Conservation (phyloP, 2,888 invertebrate species). For the Ommatoiulus sabulosus region DNA sequence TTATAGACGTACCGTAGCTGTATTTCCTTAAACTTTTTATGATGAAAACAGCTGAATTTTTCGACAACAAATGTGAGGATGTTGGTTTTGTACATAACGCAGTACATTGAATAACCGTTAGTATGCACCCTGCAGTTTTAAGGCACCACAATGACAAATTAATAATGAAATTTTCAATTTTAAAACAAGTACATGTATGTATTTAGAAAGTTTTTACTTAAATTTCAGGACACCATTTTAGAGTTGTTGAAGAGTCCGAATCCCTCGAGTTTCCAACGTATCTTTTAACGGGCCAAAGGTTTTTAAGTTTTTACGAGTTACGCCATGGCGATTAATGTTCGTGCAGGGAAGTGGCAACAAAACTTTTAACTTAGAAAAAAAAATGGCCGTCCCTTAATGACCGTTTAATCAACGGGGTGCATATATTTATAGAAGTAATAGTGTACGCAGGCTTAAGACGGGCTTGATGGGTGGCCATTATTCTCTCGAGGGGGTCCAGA, state of each 20-base stretch:
- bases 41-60: too few species aligned
- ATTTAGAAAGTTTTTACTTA: not conserved
- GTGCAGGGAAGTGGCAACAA: not conserved
- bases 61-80: too few species aligned
- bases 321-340: conserved; percentile 24
- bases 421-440: not conserved
- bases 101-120: too few species aligned
- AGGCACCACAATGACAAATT: not conserved
- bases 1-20: too few species aligned
- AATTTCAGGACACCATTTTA: not conserved
- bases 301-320: not conserved
- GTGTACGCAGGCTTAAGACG: not conserved
- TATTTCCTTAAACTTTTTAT: too few species aligned
- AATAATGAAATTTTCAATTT: not conserved
- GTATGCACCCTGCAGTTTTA: too few species aligned
- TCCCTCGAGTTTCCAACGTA: not conserved
- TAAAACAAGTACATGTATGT: not conserved
- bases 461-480: conserved; percentile 29
- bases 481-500: not conserved
- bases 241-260: conserved; percentile 9
- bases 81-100: too few species aligned
- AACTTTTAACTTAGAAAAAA: conserved; percentile 8
- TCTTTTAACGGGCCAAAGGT: not conserved
- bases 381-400: conserved; percentile 7
- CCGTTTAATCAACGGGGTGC: conserved; percentile 43